These are phyloP conservation scores for Notospermus geniculatus DNA, from an alignment of 1,140 invertebrate species.

Conservation along the genomic window DNA sequence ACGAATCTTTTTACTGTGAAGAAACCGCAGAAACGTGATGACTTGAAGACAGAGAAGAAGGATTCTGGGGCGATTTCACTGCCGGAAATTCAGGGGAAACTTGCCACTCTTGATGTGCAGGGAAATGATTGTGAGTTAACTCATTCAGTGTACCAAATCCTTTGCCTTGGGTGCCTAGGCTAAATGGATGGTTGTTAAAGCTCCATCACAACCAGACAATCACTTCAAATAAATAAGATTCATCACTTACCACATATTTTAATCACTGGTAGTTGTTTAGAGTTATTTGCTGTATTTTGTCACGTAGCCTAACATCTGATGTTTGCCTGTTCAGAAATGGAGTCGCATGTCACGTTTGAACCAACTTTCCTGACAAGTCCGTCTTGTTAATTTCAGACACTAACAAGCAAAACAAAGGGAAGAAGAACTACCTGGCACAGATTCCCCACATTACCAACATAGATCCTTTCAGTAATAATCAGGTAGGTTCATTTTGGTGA, in stretches of 20 bases:
- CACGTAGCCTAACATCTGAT: background rate
- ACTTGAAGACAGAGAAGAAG: slow-evolving; percentile 31
- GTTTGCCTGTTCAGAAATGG: too few relatives aligned
- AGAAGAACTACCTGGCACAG: slow-evolving; percentile 37
- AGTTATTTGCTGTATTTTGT: slow-evolving; percentile 1
- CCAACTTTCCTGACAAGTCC: too few relatives aligned
- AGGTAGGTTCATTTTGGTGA: background rate
- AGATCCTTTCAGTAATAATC: slow-evolving; percentile 34
- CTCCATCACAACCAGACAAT: too few relatives aligned
- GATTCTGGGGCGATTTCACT: slow-evolving; percentile 39
- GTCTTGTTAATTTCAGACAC: slow-evolving; percentile 23
- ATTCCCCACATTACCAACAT: slow-evolving; percentile 49
- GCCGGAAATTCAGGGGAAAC: slow-evolving; percentile 47
- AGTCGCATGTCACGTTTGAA: too few relatives aligned
- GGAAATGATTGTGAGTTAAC: too few relatives aligned
- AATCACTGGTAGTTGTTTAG: too few relatives aligned
- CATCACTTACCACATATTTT: too few relatives aligned
- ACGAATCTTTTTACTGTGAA: slow-evolving; percentile 13
- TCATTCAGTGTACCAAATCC: too few relatives aligned
- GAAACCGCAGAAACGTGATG: slow-evolving; percentile 17
- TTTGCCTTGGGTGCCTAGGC: too few relatives aligned
- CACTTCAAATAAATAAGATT: too few relatives aligned
- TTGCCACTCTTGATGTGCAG: background rate
- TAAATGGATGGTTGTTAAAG: too few relatives aligned
- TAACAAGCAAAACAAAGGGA: slow-evolving; percentile 28